Evolutionary conservation across 2,888 invertebrate species (phyloP), one percentile per base, ranked within the genome.

Genomic region (Lepidocyrtoides sp.): DNA sequence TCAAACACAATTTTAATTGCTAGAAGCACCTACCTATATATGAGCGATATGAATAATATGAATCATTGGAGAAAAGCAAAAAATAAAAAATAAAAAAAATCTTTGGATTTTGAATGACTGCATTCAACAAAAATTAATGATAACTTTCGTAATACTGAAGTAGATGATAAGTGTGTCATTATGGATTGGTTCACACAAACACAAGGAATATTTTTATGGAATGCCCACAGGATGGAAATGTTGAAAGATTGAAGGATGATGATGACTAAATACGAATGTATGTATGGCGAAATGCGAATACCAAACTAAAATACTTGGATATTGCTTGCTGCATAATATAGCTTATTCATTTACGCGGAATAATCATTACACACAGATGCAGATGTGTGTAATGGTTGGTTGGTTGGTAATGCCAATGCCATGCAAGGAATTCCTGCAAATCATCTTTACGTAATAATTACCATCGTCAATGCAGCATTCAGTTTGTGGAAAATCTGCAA

Each of bases 401-500:
- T n/a, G n/a, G n/a, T n/a, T n/a, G n/a, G n/a, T n/a, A 48, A 66
- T 41, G 23, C 75, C 10, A 48, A 48, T 23, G 41, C 48, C 12
- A 57, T 32, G 26, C 23, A 20, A 79, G 63, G 4, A 48, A 87
- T 79, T 87, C n/a, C 32, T 87, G 87, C 87, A 87, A 87, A 87
- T 87, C 87, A 87, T 87, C 54, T 69, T 81, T 57, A 81, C 77
- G 81, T 81, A 51, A 83, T 83, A n/a, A 83, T 66, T 51, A 12
- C 4, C n/a, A 32, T 32, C 0, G 69, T 17, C 32, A 63, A 51
- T 84, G 44, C 41, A 29, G 82, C 41, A 17, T 60, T 26, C 36
- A 41, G 41, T 79, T 72, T 89, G 51, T 75, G 83, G 48, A 89
- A 87, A 87, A 89, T 83, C 83, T 89, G 83, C 83, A 60, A 72